Base-by-base conservation (phyloP, 2,888 invertebrate species). In the Tryphoninae sp. region DNA sequence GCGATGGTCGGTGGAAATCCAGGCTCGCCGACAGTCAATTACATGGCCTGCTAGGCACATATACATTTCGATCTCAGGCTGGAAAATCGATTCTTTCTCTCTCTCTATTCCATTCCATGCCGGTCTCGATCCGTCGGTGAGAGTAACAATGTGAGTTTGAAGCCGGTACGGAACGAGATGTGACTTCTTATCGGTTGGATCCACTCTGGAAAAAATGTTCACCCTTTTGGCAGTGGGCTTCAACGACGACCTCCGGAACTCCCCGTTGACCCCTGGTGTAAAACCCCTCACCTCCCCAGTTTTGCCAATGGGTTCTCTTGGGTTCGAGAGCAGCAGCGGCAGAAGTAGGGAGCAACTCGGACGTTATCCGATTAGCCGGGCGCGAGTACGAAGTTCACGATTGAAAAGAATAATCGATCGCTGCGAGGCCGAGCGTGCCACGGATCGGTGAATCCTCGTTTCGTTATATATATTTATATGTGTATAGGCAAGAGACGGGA, bases 1-100 rank as follows among this genome's bases (percentile, higher is more conserved):
- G 42, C 69, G 68, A 77, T 77, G 59, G 65, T 33, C 65, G 11
- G 51, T 58, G 26, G 40, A 40, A 72, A 65, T 49, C 23, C 40
- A 62, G 49, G 55, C 58, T 45, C 65, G 58, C 55, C 78, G 75
- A 81, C 81, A 77, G 76, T 26, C 83, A 83, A 83, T 83, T 81
- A 81, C 81, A 78, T 77, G 76, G 77, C 71, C 61, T 73, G 77
- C 73, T 77, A 74, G 80, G 40, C 78, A 74, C 83, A 77, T 62
- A 64, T 33, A 65, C 61, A 53, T 69, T 69, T 59, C 23, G 49
- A 80, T 69, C 40, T 55, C 22, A 16, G 33, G 26, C 61, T 51
- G 61, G 62, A 59, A 69, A 64, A 9, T 69, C 58, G 64, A 59
- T 23, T 9, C 40, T 23, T 45, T 40, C 58, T 11, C 33, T 11